Percentiles rank a stretch among this genome's conserved stretches.
Evolutionary conservation across 2,113 vertebrate genomes (phyloP).

Genomic region (Sceloporus tristichus): DNA sequence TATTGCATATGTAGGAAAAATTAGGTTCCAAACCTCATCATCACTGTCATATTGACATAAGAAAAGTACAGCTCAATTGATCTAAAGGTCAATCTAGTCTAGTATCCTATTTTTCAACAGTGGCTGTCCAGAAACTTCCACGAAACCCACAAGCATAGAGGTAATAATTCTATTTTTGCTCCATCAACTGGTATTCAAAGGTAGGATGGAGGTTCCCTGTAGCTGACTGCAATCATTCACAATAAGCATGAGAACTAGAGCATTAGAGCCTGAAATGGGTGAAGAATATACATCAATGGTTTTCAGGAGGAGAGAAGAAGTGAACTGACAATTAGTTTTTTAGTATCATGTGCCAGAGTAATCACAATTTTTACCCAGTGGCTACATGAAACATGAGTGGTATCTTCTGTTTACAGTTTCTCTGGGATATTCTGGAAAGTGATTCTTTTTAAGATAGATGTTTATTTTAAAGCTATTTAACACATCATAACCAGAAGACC

Average conservation of each 20-base stretch:
- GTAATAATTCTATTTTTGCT: neutral
- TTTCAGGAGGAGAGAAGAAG: neutral
- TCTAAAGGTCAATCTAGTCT: neutral
- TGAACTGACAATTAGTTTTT: neutral
- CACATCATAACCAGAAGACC: neutral
- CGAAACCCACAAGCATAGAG: neutral
- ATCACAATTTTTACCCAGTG: neutral
- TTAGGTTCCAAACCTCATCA: neutral
- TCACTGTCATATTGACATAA: neutral
- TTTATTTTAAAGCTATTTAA: neutral
- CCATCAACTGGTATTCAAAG: neutral
- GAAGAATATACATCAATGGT: slow-evolving; percentile 2
- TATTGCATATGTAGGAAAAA: neutral
- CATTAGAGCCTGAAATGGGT: neutral
- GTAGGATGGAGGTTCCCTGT: neutral
- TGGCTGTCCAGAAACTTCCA: neutral
- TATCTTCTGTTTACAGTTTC: neutral
- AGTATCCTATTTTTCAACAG: neutral
- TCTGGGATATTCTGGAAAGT: neutral
- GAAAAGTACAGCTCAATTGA: neutral
- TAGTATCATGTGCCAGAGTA: neutral
- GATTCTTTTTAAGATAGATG: too few species aligned
- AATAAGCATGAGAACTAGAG: neutral
- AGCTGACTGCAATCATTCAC: neutral
- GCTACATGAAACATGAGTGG: neutral